Evolutionary conservation across 2,113 vertebrate species (phyloP), one percentile per base, ranked within the genome.

Genomic region (Polyodon spathula): DNA sequence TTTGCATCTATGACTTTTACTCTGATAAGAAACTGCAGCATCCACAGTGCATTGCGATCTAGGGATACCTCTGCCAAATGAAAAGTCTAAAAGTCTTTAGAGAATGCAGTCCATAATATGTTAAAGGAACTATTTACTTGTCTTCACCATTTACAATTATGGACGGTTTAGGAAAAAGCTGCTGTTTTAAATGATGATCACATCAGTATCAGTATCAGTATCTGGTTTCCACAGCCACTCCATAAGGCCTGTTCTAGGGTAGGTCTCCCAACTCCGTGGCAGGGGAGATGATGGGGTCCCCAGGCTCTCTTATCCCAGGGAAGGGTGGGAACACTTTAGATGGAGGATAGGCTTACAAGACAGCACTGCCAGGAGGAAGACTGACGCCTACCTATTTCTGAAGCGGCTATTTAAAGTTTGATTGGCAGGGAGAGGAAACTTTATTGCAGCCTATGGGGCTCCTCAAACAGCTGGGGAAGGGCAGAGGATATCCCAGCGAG

Each of bases 371-470:
- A 68, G 62, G 67, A 68, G 39, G 70, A 71, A 58, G 69, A 71
- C 79, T 81, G 79, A 81, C 75, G 71, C 76, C 74, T 76, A 59
- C 72, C 80, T 83, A 83, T 85, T 86, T 84, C 75, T 73, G 74
- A 73, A 70, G 65, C 27, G 3, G 72, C 79, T 87, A 86, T 87
- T 87, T 84, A 80, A 81, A 81, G 76, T 65, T 59, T 66, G 63
- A 78, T 54, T 81, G 79, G 74, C 73, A 77, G 72, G 71, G 44
- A 16, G 60, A 9, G 58, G 43, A 61, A 58, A 17, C 63, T 68
- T 73, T 62, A 68, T 57, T 55, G 8, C 17, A 37, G 17, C 27
- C 53, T 57, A 67, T 54, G 54, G 51, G 54, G 48, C 63, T 56
- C 60, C 68, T 70, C 61, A 66, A 58, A 70, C 67, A 65, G 64